Conservation (phyloP, 2,797 vertebrate genomes). For the Periophthalmus magnuspinnatus region DNA sequence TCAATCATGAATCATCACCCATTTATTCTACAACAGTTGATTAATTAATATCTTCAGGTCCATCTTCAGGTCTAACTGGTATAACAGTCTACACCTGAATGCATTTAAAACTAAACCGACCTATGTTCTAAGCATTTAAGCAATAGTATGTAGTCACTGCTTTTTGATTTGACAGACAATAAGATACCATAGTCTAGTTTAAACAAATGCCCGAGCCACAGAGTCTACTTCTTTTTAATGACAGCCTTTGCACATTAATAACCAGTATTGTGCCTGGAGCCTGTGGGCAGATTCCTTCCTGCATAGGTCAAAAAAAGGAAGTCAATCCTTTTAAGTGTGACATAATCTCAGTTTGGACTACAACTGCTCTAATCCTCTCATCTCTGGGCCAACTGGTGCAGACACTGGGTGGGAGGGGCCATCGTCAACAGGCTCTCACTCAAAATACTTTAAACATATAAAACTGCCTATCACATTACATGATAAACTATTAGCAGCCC, state of each 20-base stretch:
- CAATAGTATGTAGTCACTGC: not conserved
- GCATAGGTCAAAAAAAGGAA: conserved; percentile 46
- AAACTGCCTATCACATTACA: too few species aligned
- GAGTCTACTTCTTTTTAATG: conserved; percentile 1
- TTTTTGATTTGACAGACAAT: not conserved
- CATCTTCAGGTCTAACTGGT: too few species aligned
- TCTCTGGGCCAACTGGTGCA: conserved; percentile 41
- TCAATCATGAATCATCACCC: too few species aligned
- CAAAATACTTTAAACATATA: too few species aligned
- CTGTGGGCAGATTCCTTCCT: conserved; percentile 31
- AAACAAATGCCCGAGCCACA: not conserved
- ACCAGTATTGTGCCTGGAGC: conserved; percentile 1
- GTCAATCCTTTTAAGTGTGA: conserved; percentile 58
- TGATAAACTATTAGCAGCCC: too few species aligned
- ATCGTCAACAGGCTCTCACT: not conserved
- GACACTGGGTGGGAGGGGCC: not conserved
- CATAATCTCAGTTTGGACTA: conserved; percentile 53
- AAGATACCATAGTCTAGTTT: not conserved
- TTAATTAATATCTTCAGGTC: too few species aligned
- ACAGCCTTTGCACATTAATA: not conserved
- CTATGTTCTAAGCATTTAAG: too few species aligned
- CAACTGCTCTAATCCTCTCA: conserved; percentile 65
- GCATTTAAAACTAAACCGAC: too few species aligned
- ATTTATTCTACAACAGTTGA: too few species aligned
- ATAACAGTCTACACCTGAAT: too few species aligned